phyloP scores from a whole-genome alignment of 23 tunicate species.

The Oikopleura vanhoeffeni region DNA sequence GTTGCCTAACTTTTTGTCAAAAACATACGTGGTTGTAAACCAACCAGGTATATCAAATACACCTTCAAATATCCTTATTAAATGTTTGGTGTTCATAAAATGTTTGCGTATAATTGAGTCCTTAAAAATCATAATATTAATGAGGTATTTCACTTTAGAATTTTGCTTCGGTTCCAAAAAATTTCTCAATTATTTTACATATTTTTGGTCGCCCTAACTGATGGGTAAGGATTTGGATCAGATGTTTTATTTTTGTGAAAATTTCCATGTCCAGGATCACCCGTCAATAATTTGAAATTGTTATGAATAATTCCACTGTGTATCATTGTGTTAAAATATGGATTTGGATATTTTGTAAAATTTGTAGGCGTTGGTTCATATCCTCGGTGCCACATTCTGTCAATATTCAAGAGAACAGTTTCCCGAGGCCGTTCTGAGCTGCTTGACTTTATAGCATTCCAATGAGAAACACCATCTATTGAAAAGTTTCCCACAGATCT shows the following conservation, averaged over 20 bases:
- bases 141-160: too few relatives aligned
- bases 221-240: background rate
- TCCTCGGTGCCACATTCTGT: constrained; percentile 26
- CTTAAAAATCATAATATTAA: too few relatives aligned
- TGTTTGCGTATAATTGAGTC: too few relatives aligned
- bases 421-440: constrained; percentile 18
- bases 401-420: constrained; percentile 43
- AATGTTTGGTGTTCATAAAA: too few relatives aligned
- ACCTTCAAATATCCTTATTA: too few relatives aligned
- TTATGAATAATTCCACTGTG: constrained; percentile 55
- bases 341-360: background rate
- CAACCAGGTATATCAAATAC: too few relatives aligned
- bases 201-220: too few relatives aligned
- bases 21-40: too few relatives aligned
- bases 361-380: background rate
- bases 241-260: background rate
- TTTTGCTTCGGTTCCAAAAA: too few relatives aligned
- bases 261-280: constrained; percentile 35
- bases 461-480: background rate
- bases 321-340: constrained; percentile 23
- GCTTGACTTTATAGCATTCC: background rate
- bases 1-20: too few relatives aligned
- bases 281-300: constrained; percentile 51
- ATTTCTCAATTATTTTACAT: too few relatives aligned
- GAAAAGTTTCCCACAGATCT: background rate